Evolutionary conservation across 1,140 invertebrate genomes (phyloP).

Genomic region (Drosophila burlai): DNA sequence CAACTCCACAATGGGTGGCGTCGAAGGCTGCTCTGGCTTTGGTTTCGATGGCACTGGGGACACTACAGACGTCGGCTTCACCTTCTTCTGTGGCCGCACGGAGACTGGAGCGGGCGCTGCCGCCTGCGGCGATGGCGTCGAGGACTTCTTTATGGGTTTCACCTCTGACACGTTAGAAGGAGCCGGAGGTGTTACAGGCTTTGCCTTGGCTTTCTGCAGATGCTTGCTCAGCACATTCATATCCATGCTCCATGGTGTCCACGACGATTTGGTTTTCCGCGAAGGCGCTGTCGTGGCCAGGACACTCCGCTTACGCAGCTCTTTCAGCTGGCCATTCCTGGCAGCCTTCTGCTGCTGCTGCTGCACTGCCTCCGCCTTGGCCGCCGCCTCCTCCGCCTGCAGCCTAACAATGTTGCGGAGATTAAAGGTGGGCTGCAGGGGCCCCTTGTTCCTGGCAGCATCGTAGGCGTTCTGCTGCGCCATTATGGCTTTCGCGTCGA

Average conservation of each 20-base stretch:
- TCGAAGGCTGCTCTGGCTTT: slow-evolving; percentile 39
- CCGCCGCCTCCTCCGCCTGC: slow-evolving; percentile 56
- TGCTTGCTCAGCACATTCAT: slow-evolving; percentile 45
- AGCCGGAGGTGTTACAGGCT: slow-evolving; percentile 18
- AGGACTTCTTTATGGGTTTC: slow-evolving; percentile 50
- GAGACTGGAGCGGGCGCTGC: not conserved
- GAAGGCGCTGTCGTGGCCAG: slow-evolving; percentile 6
- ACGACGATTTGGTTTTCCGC: slow-evolving; percentile 54
- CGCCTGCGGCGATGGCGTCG: slow-evolving; percentile 21
- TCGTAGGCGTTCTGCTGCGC: slow-evolving; percentile 86
- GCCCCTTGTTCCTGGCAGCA: slow-evolving; percentile 85
- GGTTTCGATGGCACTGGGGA: slow-evolving; percentile 31
- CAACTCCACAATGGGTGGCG: slow-evolving; percentile 4
- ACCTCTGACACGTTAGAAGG: not conserved
- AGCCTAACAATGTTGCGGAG: slow-evolving; percentile 86
- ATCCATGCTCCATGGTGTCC: slow-evolving; percentile 69
- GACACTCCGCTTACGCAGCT: slow-evolving; percentile 51
- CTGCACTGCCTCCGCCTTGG: slow-evolving; percentile 36
- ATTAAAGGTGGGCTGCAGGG: slow-evolving; percentile 87
- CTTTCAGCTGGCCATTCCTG: slow-evolving; percentile 40
- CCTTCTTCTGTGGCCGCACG: slow-evolving; percentile 51
- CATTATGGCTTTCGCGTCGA: slow-evolving; percentile 91
- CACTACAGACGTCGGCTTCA: slow-evolving; percentile 31
- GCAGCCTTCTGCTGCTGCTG: slow-evolving; percentile 27
- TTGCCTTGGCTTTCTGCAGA: slow-evolving; percentile 45